Base-by-base conservation (phyloP, 2,113 vertebrate genomes). In the Varanus komodoensis region DNA sequence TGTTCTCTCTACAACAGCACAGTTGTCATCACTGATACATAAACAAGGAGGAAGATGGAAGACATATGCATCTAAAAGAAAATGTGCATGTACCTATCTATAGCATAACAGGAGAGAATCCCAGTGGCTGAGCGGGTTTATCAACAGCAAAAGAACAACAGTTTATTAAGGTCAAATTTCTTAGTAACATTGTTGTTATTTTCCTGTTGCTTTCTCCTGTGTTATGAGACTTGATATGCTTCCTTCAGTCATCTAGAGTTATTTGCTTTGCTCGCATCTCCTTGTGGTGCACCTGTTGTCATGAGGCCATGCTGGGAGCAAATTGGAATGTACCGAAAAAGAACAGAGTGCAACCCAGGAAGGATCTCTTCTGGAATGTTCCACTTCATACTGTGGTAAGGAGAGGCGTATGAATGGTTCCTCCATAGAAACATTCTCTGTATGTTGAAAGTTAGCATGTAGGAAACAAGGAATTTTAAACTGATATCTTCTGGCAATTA, bases 211-310 rank as follows among this genome's bases (percentile, higher is more conserved):
- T 67, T 88, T 81, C 64, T 32, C 50, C 21, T 75, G 9, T 69
- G 12, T n/a, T 54, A 75, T 83, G 52, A 64, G 81, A 48, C 32
- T 71, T 54, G n/a, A 34, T 80, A 38, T 19, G 38, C 25, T 77
- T 78, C n/a, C 80, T 77, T 44, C 52, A 87, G 85, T 61, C 64
- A 88, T 88, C 87, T 81, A 21, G 67, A 81, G 44, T 88, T 88
- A 67, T 67, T 75, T 88, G 29, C 23, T 61, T 25, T 75, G 3
- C 32, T 83, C 69, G 34, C 21, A 52, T 74, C 88, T 89, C 74
- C 67, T 73, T 87, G 38, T 89, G n/a, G 3, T 25, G 38, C 87
- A 88, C 64, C 87, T 89, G 81, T 50, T 89, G 69, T 83, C 19
- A n/a, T 67, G 54, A 14, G 54, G 54, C 80, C 64, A 15, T n/a